Conservation (phyloP, 2,797 vertebrate genomes). For the Liparis tanakae region DNA sequence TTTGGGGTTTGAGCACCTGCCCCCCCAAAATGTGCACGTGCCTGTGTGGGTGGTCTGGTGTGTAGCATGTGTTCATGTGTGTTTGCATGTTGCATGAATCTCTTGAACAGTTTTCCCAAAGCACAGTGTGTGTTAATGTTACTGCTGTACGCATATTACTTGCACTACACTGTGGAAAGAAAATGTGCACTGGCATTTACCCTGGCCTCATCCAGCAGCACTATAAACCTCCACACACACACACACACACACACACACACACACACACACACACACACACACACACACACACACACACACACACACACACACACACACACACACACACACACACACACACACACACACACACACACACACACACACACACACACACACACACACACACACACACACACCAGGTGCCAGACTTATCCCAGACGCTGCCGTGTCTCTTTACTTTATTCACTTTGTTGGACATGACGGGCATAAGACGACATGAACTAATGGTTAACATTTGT, state of each 20-base stretch:
- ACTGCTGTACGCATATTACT: background rate
- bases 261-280: conserved; percentile 7
- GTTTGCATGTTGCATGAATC: conserved; percentile 1
- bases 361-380: conserved; percentile 6
- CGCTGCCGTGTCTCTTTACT: conserved; percentile 27
- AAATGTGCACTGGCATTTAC: background rate
- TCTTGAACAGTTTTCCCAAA: background rate
- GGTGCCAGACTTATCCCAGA: conserved; percentile 25
- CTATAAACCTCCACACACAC: background rate
- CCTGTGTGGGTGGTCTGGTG: background rate
- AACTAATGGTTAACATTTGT: conserved; percentile 7
- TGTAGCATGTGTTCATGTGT: background rate
- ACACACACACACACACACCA: conserved; percentile 11
- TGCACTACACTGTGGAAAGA: background rate
- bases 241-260: conserved; percentile 5
- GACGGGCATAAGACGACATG: conserved; percentile 16
- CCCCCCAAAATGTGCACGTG: too few relatives aligned
- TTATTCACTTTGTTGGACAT: conserved; percentile 16
- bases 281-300: conserved; percentile 8
- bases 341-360: conserved; percentile 15
- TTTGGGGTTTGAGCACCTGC: too few relatives aligned
- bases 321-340: conserved; percentile 1
- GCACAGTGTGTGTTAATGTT: background rate
- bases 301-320: conserved; percentile 1
- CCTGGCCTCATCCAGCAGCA: background rate